Evolutionary conservation across 2,888 invertebrate species (phyloP).

Genomic region (Achlya flavicornis): DNA sequence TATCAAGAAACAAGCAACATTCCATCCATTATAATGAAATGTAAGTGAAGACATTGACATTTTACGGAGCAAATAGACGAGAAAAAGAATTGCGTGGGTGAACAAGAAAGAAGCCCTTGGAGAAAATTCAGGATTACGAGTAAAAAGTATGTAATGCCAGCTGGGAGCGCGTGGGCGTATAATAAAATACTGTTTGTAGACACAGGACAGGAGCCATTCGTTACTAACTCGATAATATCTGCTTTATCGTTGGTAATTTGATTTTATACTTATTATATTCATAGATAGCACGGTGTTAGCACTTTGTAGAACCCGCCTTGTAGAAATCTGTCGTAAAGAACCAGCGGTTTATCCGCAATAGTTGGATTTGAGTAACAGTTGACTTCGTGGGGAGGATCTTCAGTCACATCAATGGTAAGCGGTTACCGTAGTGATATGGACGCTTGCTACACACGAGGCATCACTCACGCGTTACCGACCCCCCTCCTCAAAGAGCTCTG

Average conservation of each 20-base stretch:
- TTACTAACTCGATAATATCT: constrained; percentile 36
- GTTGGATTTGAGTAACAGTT: too few relatives aligned
- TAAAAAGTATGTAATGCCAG: constrained; percentile 25
- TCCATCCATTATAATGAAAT: background rate
- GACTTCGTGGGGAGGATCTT: too few relatives aligned
- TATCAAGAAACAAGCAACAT: background rate
- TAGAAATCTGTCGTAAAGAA: too few relatives aligned
- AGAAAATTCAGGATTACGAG: constrained; percentile 41
- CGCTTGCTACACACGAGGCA: too few relatives aligned
- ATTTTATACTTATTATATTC: constrained; percentile 18
- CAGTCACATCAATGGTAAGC: too few relatives aligned
- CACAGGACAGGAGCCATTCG: constrained; percentile 35
- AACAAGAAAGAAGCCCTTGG: constrained; percentile 27
- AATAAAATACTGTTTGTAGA: constrained; percentile 35
- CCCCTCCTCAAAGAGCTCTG: too few relatives aligned
- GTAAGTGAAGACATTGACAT: background rate
- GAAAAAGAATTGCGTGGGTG: constrained; percentile 38
- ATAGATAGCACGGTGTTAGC: background rate
- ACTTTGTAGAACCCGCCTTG: too few relatives aligned
- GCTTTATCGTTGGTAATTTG: background rate
- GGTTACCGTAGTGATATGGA: too few relatives aligned
- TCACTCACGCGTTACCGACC: too few relatives aligned
- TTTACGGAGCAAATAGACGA: constrained; percentile 12
- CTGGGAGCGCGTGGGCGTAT: constrained; percentile 41
- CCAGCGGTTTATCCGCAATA: too few relatives aligned